Conservation (phyloP, 2,888 invertebrate species). For the Sinodicranocentrus sp. region DNA sequence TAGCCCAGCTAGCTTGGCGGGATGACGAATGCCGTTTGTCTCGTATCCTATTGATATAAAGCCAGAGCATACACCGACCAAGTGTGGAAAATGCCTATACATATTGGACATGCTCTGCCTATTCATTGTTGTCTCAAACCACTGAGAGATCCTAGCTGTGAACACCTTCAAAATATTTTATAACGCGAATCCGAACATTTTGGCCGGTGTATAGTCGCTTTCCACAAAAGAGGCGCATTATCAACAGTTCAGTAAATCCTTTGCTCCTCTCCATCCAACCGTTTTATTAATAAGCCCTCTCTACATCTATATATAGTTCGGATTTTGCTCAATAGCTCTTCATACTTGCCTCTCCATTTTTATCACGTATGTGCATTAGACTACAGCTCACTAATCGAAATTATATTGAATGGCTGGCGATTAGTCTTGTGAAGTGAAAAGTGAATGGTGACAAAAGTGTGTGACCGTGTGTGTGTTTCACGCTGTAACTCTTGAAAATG, state of each 20-base stretch:
- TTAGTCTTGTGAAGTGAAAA: too few relatives aligned
- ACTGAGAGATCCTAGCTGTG: too few relatives aligned
- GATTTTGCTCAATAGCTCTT: not conserved
- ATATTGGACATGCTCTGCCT: not conserved
- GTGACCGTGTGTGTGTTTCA: too few relatives aligned
- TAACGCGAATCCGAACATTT: too few relatives aligned
- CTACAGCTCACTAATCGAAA: too few relatives aligned
- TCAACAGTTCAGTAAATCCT: conserved; percentile 45
- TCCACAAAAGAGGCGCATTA: conserved; percentile 37
- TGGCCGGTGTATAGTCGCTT: too few relatives aligned
- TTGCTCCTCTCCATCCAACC: conserved; percentile 46
- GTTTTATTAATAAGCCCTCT: conserved; percentile 55
- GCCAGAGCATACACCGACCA: not conserved
- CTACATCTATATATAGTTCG: conserved; percentile 10
- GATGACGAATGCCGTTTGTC: not conserved
- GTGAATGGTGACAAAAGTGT: too few relatives aligned
- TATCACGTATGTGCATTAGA: too few relatives aligned
- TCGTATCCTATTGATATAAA: not conserved
- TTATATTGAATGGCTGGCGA: too few relatives aligned
- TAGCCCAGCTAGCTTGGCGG: not conserved
- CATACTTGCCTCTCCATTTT: not conserved
- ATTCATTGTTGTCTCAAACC: too few relatives aligned
- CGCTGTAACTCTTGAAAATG: not conserved
- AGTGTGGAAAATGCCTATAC: not conserved
- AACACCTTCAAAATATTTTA: too few relatives aligned